Evolutionary conservation across 2,797 vertebrate genomes (phyloP).

Genomic region (Acanthornis magna): DNA sequence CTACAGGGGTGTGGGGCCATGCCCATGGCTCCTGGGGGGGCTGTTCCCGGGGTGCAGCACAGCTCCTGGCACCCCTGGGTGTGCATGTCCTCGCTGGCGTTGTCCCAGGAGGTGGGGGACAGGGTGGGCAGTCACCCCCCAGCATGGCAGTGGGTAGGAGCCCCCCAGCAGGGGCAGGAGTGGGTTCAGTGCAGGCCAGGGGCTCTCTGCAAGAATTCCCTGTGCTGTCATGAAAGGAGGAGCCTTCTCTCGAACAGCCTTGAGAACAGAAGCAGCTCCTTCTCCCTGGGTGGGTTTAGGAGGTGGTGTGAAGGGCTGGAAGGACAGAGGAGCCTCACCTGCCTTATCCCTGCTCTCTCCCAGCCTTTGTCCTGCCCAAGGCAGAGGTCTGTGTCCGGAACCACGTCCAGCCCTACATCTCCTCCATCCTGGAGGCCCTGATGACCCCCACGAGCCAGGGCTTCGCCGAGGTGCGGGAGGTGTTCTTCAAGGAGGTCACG

Average conservation of each 20-base stretch:
- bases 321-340: background rate
- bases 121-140: background rate
- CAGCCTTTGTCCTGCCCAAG: slow-evolving; percentile 86
- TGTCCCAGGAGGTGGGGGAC: background rate
- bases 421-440: slow-evolving; percentile 94
- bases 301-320: background rate
- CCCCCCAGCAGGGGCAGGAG: too few species aligned
- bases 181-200: rapidly evolving
- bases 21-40: rapidly evolving
- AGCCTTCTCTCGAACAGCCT: background rate
- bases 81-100: rapidly evolving
- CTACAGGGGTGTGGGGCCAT: background rate
- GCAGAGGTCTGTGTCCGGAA: slow-evolving; percentile 86
- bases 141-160: background rate
- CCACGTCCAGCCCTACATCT: slow-evolving; percentile 90
- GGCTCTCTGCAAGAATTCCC: background rate
- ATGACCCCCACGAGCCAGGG: slow-evolving; percentile 95
- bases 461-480: slow-evolving; percentile 88
- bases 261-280: background rate
- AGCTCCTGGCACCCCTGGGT: background rate
- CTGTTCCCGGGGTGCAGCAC: background rate
- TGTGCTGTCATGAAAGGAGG: background rate
- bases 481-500: slow-evolving; percentile 91
- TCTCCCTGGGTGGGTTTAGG: background rate
- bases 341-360: rapidly evolving